Base-by-base conservation (phyloP, 1,140 invertebrate genomes). In the Drusus annulatus region DNA sequence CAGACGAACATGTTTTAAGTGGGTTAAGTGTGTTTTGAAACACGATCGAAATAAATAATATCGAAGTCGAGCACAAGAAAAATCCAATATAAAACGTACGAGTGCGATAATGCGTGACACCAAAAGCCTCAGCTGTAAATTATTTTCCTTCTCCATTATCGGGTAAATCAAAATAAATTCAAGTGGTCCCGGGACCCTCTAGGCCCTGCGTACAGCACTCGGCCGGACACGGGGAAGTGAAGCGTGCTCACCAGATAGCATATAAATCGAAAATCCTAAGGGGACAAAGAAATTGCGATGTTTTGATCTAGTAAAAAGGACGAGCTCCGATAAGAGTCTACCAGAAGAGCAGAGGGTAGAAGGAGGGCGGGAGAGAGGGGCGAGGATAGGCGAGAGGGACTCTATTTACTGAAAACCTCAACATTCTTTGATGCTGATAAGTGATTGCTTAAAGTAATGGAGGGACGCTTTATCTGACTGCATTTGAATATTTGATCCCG, bases 211-310 rank as follows among this genome's bases (percentile, higher is more conserved):
- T 31, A 45, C 36, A 45, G 63, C 52, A 62, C 15, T 21, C 60
- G 75, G 62, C 31, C 63, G 52, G 25, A 4, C 25, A 21, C 54
- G 23, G 36, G 31, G 71, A 76, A 73, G 51, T 62, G 71, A 23
- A 80, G 25, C 79, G 79, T 80, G 79, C 51, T 28, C 25, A 45
- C 28, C 28, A 78, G 80, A 78, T 78, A 76, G 81, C 81, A 83
- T 83, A 83, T 83, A 83, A 83, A 83, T 83, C 81, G 81, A 83
- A 83, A 83, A 83, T 83, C 81, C 77, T 25, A 76, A 56, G 23
- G 54, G 76, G 76, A 81, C 80, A 81, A 81, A 81, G 76, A 52
- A 62, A 68, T 50, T 68, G 68, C 76, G 58, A 78, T 63, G 80
- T 79, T 79, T 79, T 75, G 78, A 79, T 79, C 78, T 74, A 54